Base-by-base conservation (phyloP, 2,113 vertebrate species). In the Camelus dromedarius region DNA sequence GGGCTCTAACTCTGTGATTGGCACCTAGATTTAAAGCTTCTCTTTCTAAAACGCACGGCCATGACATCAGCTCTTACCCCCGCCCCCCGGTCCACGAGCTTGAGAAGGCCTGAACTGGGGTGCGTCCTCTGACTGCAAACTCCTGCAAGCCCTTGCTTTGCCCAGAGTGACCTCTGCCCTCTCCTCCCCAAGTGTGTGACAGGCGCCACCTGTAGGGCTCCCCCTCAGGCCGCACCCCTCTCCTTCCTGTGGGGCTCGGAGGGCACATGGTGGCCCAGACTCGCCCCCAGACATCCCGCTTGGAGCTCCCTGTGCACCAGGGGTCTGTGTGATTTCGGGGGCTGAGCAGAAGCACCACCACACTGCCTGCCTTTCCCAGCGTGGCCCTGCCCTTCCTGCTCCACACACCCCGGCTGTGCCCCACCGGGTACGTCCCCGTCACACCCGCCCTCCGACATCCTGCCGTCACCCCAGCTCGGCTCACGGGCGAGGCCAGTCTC, bases 51-150 rank as follows among this genome's bases (percentile, higher is more conserved):
- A 32, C 16, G 35, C 14, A 30, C 1, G 3, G 14, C 30, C n/a
- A 16, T 0, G 0, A 26, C 20, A 2, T 30, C 12, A 46, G 88
- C 72, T 62, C 60, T 50, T 13, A 50, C 52, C 2, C 8, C 52
- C 18, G 3, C 22, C 32, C 80, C 26, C 88, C 28, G 15, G 14
- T 64, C 10, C 14, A 8, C 0, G 30, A 46, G 22, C n/a, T 77
- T 19, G 35, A 58, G 8, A 38, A 10, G n/a, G 24, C 35, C 22
- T 28, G 15, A 12, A 58, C 48, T 28, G 2, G 22, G 15, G 26
- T 0, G 19, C n/a, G 6, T 38, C 30, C 50, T 1, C 19, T 16
- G 7, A 54, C n/a, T 12, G 11, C n/a, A 12, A 50, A 60, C n/a
- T 42, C n/a, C 3, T 9, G n/a, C 62, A 22, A 20, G 32, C 10